phyloP scores from a whole-genome alignment of 2,113 vertebrate genomes.

The Ailuropoda melanoleuca region DNA sequence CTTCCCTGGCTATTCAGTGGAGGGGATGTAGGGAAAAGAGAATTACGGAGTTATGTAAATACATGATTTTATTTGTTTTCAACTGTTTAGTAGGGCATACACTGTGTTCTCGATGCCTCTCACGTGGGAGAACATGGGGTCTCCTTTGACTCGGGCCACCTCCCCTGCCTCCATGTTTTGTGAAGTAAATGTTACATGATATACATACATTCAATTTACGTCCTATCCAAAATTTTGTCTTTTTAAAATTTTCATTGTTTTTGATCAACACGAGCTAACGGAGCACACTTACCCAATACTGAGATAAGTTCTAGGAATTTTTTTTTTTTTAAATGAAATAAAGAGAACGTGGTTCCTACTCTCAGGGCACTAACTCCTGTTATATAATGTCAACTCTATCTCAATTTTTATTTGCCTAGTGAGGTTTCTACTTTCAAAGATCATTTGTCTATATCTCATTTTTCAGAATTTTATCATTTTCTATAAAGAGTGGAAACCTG shows the following conservation, averaged over 20 bases:
- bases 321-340: neutral
- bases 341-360: neutral
- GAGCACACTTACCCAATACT: neutral
- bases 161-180: neutral
- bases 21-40: neutral
- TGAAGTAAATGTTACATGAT: neutral
- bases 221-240: neutral
- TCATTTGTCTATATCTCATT: neutral
- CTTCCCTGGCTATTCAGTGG: neutral
- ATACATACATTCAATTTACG: neutral
- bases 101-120: neutral
- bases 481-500: neutral
- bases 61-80: neutral
- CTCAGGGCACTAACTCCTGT: neutral
- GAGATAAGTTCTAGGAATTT: neutral
- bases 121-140: neutral
- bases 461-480: slow-evolving; percentile 32
- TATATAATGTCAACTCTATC: neutral
- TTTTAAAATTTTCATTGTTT: neutral
- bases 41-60: neutral
- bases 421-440: neutral
- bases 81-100: neutral
- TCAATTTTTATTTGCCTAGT: slow-evolving; percentile 11
- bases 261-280: neutral
- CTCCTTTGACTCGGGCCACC: neutral